phyloP scores from a whole-genome alignment of 2,888 invertebrate species.

The Tetramorium bicarinatum region DNA sequence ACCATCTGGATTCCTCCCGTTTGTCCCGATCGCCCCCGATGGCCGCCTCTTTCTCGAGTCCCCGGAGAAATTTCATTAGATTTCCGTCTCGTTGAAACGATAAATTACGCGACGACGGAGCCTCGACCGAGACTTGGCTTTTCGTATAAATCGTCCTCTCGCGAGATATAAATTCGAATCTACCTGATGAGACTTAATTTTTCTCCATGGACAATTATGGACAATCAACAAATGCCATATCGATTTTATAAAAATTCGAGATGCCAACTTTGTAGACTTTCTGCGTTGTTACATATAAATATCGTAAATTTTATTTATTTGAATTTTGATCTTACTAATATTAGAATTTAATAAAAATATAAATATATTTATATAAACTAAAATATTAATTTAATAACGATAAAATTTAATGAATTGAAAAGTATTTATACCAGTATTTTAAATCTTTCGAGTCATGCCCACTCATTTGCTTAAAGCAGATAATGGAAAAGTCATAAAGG shows the following conservation, averaged over 20 bases:
- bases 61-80: slow-evolving; percentile 28
- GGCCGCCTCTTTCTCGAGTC: slow-evolving; percentile 49
- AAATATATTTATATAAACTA: not conserved
- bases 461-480: not conserved
- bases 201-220: not conserved
- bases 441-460: not conserved
- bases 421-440: not conserved
- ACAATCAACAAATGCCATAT: no score
- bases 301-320: not conserved
- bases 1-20: slow-evolving; percentile 78
- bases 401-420: not conserved
- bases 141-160: slow-evolving; percentile 13
- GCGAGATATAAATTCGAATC: slow-evolving; percentile 29
- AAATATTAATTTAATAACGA: slow-evolving; percentile 15
- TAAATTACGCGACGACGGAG: not conserved
- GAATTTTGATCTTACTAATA: not conserved
- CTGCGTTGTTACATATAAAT: not conserved
- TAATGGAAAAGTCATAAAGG: slow-evolving; percentile 15
- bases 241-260: no score
- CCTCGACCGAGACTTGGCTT: not conserved
- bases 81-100: slow-evolving; percentile 24
- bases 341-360: slow-evolving; percentile 11
- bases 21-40: slow-evolving; percentile 72
- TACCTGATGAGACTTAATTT: not conserved
- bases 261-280: no score